Percentiles rank a stretch among this genome's conserved stretches.
phyloP scores from a whole-genome alignment of 2,888 invertebrate genomes.

The Myathropa florea region DNA sequence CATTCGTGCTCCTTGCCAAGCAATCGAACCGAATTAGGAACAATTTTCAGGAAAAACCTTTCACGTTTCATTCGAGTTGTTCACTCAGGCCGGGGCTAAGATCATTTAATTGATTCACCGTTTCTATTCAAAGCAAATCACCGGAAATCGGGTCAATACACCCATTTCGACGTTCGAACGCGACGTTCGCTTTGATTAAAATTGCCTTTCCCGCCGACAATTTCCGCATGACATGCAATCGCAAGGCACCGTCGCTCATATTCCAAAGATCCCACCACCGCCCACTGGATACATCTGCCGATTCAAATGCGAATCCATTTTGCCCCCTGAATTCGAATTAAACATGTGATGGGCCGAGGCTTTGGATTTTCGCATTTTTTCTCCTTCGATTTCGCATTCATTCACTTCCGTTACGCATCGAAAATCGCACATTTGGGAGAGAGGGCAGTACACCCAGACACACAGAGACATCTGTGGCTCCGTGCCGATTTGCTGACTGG shows the following conservation, averaged over 20 bases:
- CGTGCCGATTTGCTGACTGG: too few species aligned
- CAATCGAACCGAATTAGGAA: background rate
- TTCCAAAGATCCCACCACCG: background rate
- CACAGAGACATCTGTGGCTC: background rate
- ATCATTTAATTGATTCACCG: background rate
- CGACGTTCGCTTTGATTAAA: background rate
- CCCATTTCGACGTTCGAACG: background rate
- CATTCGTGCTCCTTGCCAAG: background rate
- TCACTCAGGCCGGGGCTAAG: too few species aligned
- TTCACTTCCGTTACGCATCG: slow-evolving; percentile 58
- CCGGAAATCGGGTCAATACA: slow-evolving; percentile 39
- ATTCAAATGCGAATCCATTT: slow-evolving; percentile 20
- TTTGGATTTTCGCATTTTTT: slow-evolving; percentile 5
- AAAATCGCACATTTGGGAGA: slow-evolving; percentile 19
- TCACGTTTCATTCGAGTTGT: background rate
- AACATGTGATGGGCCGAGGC: slow-evolving; percentile 17
- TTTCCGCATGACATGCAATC: slow-evolving; percentile 46
- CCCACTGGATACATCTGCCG: background rate
- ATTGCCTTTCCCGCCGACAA: slow-evolving; percentile 21
- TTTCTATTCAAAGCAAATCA: slow-evolving; percentile 6
- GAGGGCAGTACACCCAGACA: too few species aligned
- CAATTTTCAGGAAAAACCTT: background rate
- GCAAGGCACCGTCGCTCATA: background rate
- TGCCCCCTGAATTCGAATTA: slow-evolving; percentile 32
- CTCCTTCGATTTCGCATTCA: slow-evolving; percentile 26